Base-by-base conservation (phyloP, 2,113 vertebrate species). In the Entelurus aequoreus region DNA sequence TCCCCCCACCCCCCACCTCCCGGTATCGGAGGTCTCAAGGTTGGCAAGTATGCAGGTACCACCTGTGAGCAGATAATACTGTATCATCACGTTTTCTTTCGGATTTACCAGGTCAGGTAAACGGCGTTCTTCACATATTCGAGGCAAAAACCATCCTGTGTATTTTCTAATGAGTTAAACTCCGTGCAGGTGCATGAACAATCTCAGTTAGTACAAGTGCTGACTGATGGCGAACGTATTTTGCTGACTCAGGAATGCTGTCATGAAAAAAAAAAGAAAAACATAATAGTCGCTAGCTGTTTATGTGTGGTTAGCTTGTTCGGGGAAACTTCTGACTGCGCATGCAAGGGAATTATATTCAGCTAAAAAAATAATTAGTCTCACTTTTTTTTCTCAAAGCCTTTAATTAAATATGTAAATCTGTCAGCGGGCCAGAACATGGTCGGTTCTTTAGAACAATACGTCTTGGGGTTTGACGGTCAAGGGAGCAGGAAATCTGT, bases 401-500 rank as follows among this genome's bases (percentile, higher is more conserved):
- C 4, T 5, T 11, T 1, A 36, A 36, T 36, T 37, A 36, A 42
- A 13, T 28, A 13, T 37, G 28, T 48, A 46, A 12, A 54, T 48
- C 42, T 37, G 63, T 66, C 62, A 50, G 63, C 53, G 38, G 53
- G 66, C 12, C n/a, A 44, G 60, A 48, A 53, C 60, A 40, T 10
- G 60, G 61, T 21, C 59, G 15, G 28, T 44, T 28, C 28, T 64
- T 44, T 28, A 51, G 62, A 35, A 55, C 60, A 66, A 55, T 61
- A 62, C 65, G 69, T 69, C 54, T 69, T 60, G 54, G 62, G 66
- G 77, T 81, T 77, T 78, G 75, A 76, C 72, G 14, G 38, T 80
- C 63, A 69, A 55, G 60, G 77, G 74, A 69, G 54, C 80, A 76
- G 84, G 83, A 88, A 82, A 85, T 85, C 81, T 84, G 84, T 64